phyloP scores from a whole-genome alignment of 2,888 invertebrate genomes.

The Amphimallon solstitiale region DNA sequence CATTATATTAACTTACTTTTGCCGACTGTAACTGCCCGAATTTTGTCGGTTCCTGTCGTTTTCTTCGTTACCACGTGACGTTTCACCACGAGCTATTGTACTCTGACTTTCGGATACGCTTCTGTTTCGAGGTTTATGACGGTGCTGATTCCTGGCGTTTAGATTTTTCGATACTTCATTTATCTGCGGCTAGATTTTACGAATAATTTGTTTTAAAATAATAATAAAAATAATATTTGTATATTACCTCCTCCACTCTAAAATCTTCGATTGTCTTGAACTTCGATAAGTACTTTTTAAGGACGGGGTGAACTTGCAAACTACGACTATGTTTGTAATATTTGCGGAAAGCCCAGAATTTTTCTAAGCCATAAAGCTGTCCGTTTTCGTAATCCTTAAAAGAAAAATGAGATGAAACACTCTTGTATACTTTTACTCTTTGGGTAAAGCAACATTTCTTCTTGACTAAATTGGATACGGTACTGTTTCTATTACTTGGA shows the following conservation, averaged over 20 bases:
- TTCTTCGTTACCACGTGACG: conserved; percentile 37
- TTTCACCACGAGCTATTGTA: conserved; percentile 18
- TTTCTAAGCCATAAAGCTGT: conserved; percentile 97
- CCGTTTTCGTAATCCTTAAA: conserved; percentile 84
- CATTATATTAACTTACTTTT: conserved; percentile 41
- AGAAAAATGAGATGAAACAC: not conserved
- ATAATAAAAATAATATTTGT: not conserved
- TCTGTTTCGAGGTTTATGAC: conserved; percentile 70
- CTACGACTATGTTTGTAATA: conserved; percentile 88
- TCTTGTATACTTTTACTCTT: too few relatives aligned
- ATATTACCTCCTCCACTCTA: conserved; percentile 76
- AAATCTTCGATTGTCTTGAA: conserved; percentile 93
- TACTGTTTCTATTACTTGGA: too few relatives aligned
- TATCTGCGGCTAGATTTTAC: conserved; percentile 66
- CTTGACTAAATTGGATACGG: too few relatives aligned
- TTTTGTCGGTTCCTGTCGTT: conserved; percentile 40
- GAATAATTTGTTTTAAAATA: not conserved
- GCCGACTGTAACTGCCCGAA: conserved; percentile 43
- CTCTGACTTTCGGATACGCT: conserved; percentile 73
- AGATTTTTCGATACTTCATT: conserved; percentile 69
- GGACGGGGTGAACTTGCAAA: conserved; percentile 77
- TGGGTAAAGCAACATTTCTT: too few relatives aligned
- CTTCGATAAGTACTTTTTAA: conserved; percentile 77
- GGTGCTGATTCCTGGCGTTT: conserved; percentile 62
- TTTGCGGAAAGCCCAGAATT: conserved; percentile 99